Evolutionary conservation across 2,797 vertebrate genomes (phyloP).

Genomic region (Phoxinus dragarum): DNA sequence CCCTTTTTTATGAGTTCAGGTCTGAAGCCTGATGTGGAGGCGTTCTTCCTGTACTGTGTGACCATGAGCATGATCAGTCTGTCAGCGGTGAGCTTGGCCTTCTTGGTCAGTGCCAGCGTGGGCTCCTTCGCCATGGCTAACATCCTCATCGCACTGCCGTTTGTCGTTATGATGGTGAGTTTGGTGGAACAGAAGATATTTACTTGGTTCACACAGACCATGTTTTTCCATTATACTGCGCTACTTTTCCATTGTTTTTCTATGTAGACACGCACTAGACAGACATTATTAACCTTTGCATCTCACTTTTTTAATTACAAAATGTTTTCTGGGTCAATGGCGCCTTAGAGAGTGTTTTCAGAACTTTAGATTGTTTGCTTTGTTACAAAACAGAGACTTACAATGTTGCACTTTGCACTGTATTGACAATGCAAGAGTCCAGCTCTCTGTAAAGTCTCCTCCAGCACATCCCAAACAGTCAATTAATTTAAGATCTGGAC

Average conservation of each 20-base stretch:
- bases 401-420: not conserved
- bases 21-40: slow-evolving; percentile 70
- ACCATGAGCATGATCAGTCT: slow-evolving; percentile 79
- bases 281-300: too few species aligned
- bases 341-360: too few species aligned
- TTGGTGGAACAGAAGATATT: not conserved
- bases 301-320: not conserved
- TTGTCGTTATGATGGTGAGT: slow-evolving; percentile 84
- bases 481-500: too few species aligned
- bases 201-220: not conserved
- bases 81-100: slow-evolving; percentile 77
- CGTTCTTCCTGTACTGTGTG: slow-evolving; percentile 77
- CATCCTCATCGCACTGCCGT: slow-evolving; percentile 80
- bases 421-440: too few species aligned
- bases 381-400: not conserved
- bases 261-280: too few species aligned
- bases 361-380: not conserved
- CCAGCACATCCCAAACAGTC: too few species aligned
- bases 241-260: too few species aligned
- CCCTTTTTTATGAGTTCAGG: slow-evolving; percentile 61
- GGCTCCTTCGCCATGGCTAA: slow-evolving; percentile 82
- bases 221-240: not conserved
- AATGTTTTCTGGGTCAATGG: too few species aligned
- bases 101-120: slow-evolving; percentile 79
- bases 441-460: too few species aligned